phyloP scores from a whole-genome alignment of 2,797 vertebrate genomes.

The Sitta carolinensis region DNA sequence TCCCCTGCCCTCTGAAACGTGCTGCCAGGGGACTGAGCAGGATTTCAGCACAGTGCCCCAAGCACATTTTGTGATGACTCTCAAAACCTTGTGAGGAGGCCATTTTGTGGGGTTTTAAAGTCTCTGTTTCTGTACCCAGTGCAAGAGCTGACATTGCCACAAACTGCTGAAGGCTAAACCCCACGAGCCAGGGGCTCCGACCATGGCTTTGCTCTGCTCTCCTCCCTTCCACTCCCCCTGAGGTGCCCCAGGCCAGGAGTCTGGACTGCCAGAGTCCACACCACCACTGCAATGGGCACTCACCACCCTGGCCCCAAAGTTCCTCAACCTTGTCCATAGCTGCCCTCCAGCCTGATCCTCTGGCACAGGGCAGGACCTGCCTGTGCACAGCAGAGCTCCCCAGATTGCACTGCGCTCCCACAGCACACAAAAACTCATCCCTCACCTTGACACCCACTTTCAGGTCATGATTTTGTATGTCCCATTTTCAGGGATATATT shows the following conservation, averaged over 20 bases:
- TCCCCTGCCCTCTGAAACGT: accelerated
- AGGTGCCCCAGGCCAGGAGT: neutral
- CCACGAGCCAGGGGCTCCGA: neutral
- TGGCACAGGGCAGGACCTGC: accelerated
- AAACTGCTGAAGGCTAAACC: neutral
- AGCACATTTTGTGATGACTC: neutral
- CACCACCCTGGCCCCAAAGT: accelerated
- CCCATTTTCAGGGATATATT: neutral
- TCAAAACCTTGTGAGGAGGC: neutral
- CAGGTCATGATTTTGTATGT: neutral
- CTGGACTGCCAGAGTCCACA: neutral
- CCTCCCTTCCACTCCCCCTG: neutral
- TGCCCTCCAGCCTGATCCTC: neutral
- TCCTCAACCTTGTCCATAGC: neutral
- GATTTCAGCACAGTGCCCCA: neutral
- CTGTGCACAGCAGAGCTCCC: neutral
- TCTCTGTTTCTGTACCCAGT: neutral
- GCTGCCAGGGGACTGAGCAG: neutral
- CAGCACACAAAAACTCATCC: neutral
- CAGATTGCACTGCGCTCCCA: neutral
- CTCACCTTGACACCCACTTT: constrained; percentile 23
- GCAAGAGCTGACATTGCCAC: neutral
- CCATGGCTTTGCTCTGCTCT: neutral
- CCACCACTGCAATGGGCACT: accelerated
- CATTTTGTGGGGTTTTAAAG: neutral